A percentile compares a stretch with the other conserved stretches of the same genome.
These are phyloP conservation scores for Vidua macroura DNA, from an alignment of 2,113 vertebrate genomes.

Conservation along the genomic window DNA sequence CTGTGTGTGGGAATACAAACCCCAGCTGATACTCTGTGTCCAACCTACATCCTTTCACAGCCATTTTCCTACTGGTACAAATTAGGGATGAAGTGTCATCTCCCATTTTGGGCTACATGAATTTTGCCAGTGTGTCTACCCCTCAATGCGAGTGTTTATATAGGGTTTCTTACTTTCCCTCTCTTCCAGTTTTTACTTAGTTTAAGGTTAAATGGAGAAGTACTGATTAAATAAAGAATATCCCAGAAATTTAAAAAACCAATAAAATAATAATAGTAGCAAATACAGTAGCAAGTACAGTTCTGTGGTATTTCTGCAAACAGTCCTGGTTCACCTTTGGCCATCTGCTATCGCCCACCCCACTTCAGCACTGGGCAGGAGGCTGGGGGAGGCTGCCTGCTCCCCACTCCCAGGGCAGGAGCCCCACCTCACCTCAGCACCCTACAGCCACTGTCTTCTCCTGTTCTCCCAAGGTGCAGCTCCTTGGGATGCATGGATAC, in stretches of 20 bases:
- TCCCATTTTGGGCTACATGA: not conserved
- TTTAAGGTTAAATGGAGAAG: not conserved
- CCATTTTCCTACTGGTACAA: not conserved
- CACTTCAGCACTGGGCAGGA: fast-evolving
- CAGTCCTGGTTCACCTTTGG: not conserved
- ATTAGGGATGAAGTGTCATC: not conserved
- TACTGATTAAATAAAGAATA: not conserved
- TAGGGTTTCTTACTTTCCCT: not conserved
- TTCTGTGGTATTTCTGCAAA: not conserved
- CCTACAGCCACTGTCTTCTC: not conserved
- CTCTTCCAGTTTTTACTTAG: not conserved
- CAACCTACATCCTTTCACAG: not conserved
- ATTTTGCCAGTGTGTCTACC: not conserved
- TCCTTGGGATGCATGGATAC: not conserved
- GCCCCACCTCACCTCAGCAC: not conserved
- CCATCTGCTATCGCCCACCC: fast-evolving
- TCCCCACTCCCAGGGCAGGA: not conserved
- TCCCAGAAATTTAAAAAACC: not conserved
- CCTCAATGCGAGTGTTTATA: not conserved
- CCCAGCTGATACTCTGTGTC: not conserved
- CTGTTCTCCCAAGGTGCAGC: fast-evolving
- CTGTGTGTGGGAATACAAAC: not conserved
- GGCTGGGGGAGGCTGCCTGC: not conserved
- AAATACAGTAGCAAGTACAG: not conserved
- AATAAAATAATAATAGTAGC: not conserved